A percentile compares a stretch with the other conserved stretches of the same genome.
phyloP scores from a whole-genome alignment of 2,113 vertebrate species.

The Festucalex cinctus region DNA sequence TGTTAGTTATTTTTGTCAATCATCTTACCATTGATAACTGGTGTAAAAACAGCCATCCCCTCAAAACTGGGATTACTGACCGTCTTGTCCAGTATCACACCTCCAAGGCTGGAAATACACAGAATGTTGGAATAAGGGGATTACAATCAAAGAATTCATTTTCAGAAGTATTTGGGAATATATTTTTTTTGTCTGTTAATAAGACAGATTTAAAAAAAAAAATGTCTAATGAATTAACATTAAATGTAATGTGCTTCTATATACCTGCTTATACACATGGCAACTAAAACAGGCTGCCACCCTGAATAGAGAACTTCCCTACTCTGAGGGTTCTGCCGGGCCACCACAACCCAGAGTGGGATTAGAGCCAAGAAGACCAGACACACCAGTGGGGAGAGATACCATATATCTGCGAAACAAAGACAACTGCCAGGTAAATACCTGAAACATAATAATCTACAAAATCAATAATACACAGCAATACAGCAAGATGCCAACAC shows the following conservation, averaged over 20 bases:
- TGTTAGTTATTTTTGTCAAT: neutral
- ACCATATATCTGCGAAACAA: constrained; percentile 73
- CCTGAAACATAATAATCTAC: neutral
- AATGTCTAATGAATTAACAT: neutral
- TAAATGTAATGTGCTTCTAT: neutral
- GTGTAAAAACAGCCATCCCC: constrained; percentile 93
- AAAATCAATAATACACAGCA: neutral
- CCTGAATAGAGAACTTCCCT: constrained; percentile 83
- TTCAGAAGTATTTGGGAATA: too few relatives aligned
- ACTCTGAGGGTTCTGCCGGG: constrained; percentile 78
- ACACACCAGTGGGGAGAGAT: constrained; percentile 80
- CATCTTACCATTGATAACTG: constrained; percentile 91
- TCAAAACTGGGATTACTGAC: constrained; percentile 81
- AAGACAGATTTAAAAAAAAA: neutral
- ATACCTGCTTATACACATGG: constrained; percentile 96
- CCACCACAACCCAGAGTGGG: constrained; percentile 84
- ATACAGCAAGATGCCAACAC: neutral
- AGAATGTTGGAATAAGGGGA: constrained; percentile 4
- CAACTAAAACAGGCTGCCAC: constrained; percentile 92
- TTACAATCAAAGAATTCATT: constrained; percentile 2
- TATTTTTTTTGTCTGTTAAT: neutral
- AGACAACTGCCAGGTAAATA: neutral
- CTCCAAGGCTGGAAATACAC: constrained; percentile 78
- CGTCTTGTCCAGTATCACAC: constrained; percentile 91
- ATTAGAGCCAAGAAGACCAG: constrained; percentile 79